Evolutionary conservation across 2,888 invertebrate genomes (phyloP).

Genomic region (Microchrysa polita): DNA sequence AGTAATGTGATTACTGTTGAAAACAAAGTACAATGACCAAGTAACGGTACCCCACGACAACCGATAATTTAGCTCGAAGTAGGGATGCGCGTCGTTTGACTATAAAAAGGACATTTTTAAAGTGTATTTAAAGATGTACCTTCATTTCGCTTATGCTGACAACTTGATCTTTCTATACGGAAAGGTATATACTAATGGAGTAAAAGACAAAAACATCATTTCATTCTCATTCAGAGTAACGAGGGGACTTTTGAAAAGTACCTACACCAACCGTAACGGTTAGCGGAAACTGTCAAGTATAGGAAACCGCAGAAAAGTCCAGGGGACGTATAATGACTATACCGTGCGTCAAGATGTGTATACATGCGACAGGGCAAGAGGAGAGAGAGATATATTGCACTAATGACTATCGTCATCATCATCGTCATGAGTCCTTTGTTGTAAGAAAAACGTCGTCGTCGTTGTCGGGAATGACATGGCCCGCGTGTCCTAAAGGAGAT

Average conservation of each 20-base stretch:
- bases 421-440: constrained; percentile 19
- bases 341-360: background rate
- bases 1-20: constrained; percentile 9
- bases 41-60: background rate
- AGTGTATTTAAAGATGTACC: constrained; percentile 1
- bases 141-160: background rate
- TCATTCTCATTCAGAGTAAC: background rate
- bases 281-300: background rate
- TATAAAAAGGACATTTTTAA: constrained; percentile 4
- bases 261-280: background rate
- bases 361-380: background rate
- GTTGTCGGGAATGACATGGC: background rate
- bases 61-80: background rate
- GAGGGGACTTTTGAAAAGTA: background rate
- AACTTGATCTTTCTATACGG: no score
- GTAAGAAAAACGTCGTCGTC: background rate
- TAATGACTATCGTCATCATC: constrained; percentile 29
- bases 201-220: background rate
- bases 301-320: background rate
- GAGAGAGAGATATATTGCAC: background rate
- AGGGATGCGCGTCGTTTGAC: background rate
- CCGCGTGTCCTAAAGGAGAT: background rate
- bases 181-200: background rate
- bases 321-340: background rate
- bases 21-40: constrained; percentile 6